Evolutionary conservation across 2,797 vertebrate species (phyloP), one percentile per base, ranked within the genome.

Genomic region (Crax fasciolata): DNA sequence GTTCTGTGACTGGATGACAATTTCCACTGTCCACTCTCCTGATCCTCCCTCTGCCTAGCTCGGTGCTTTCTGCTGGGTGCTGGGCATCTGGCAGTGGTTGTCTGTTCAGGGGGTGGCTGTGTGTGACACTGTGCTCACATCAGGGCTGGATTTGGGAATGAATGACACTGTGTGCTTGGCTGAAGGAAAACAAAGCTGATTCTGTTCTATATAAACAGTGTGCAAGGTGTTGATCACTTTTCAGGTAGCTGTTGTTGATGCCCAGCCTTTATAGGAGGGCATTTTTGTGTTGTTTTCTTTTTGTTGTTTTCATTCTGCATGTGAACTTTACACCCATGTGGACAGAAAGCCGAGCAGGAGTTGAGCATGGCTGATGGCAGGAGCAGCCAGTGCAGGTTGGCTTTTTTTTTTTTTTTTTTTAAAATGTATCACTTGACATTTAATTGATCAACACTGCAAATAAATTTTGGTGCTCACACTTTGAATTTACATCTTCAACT

Each of bases 61-160:
- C 3, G 9, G 49, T n/a, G 0, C 2, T 57, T 78, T 78, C 35
- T 52, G 13, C 13, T 39, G 49, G 48, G 18, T 1, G 4, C 7
- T 32, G 46, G 17, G 13, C n/a, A 12, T 25, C 44, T 13, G 43
- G 39, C 38, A 15, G 49, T 2, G n/a, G 41, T 8, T 68, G 1
- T 4, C 23, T 13, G 25, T 19, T 35, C 4, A 6, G n/a, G 46
- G 0, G 2, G 19, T 24, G 57, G 21, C 44, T 9, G 15, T 2
- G 30, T 1, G 5, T 23, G 75, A 59, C 1, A 0, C 19, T 4
- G 1, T n/a, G 66, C 32, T 54, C 9, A 3, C 0, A 0, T 35
- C 35, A 4, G 21, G 66, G 39, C 5, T 25, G 28, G 15, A 14
- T 44, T 71, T 67, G 15, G 1, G 1, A n/a, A 57, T 44, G 48